These are phyloP conservation scores for Macroglossus sobrinus DNA, from an alignment of 2,113 vertebrate species.

Conservation along the genomic window DNA sequence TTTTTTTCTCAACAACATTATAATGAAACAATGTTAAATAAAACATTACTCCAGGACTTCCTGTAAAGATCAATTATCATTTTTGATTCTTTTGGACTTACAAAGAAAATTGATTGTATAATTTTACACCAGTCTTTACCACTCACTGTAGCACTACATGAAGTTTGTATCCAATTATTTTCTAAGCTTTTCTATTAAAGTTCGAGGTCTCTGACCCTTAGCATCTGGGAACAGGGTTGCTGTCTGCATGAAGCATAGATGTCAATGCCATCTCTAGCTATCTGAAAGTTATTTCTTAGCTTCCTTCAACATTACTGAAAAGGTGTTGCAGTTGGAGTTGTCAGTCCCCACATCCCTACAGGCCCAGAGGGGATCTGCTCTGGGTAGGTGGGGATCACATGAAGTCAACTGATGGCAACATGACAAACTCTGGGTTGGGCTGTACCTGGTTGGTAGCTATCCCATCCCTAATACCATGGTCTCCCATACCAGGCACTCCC, in stretches of 20 bases:
- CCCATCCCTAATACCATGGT: fast-evolving
- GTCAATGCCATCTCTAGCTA: not conserved
- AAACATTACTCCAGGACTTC: not conserved
- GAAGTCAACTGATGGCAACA: not conserved
- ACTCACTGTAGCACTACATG: not conserved
- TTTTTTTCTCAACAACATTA: not conserved
- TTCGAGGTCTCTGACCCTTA: not conserved
- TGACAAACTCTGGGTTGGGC: no score
- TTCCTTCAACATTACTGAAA: not conserved
- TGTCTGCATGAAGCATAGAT: not conserved
- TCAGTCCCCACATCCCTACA: not conserved
- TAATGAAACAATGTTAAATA: not conserved
- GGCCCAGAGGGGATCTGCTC: not conserved
- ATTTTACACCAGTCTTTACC: not conserved
- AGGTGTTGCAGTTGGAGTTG: not conserved
- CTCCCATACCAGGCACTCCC: not conserved
- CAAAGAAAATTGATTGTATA: not conserved
- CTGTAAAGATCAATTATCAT: not conserved
- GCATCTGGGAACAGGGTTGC: not conserved
- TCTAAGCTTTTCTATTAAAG: not conserved
- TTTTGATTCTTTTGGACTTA: not conserved
- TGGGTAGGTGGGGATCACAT: not conserved
- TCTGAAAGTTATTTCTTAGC: not conserved
- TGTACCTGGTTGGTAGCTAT: not conserved
- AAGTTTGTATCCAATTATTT: not conserved